Percentiles rank a stretch among this genome's conserved stretches.
Conservation (phyloP, 2,113 vertebrate species). For the Camelus dromedarius region DNA sequence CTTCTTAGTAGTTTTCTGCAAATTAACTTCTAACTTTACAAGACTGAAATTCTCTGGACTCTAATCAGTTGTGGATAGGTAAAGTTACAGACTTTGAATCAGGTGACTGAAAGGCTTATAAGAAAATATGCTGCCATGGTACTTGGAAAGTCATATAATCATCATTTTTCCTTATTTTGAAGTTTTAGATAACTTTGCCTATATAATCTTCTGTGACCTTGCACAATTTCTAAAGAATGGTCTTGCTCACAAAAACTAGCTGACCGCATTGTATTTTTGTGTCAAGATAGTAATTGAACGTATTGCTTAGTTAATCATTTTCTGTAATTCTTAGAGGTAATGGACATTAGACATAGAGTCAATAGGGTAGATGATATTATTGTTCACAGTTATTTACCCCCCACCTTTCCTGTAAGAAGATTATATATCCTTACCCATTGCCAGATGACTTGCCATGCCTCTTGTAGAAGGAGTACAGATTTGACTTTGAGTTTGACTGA, state of each 20-base stretch:
- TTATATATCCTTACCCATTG: background rate
- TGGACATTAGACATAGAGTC: background rate
- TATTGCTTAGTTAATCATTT: constrained; percentile 31
- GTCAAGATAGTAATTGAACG: background rate
- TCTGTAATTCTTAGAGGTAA: constrained; percentile 29
- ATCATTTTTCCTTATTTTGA: constrained; percentile 9
- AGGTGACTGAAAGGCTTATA: background rate
- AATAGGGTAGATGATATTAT: background rate
- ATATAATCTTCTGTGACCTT: background rate
- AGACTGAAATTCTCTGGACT: constrained; percentile 43
- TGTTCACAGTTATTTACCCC: constrained; percentile 21
- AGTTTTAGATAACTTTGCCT: constrained; percentile 18
- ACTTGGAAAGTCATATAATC: background rate
- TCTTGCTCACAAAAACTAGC: constrained; percentile 13
- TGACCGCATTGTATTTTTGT: constrained; percentile 31
- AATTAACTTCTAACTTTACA: constrained; percentile 14
- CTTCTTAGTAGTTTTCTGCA: background rate
- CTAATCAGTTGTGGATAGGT: constrained; percentile 30
- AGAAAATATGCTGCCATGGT: background rate
- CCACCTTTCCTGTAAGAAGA: background rate
- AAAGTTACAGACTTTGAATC: background rate
- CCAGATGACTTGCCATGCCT: background rate
- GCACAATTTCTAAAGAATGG: constrained; percentile 38
- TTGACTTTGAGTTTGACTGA: background rate
- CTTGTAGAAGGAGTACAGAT: background rate